Percentiles rank a stretch among this genome's conserved stretches.
These are phyloP conservation scores for Lordiphosa clarofinis DNA, from an alignment of 1,140 invertebrate genomes.

Conservation along the genomic window DNA sequence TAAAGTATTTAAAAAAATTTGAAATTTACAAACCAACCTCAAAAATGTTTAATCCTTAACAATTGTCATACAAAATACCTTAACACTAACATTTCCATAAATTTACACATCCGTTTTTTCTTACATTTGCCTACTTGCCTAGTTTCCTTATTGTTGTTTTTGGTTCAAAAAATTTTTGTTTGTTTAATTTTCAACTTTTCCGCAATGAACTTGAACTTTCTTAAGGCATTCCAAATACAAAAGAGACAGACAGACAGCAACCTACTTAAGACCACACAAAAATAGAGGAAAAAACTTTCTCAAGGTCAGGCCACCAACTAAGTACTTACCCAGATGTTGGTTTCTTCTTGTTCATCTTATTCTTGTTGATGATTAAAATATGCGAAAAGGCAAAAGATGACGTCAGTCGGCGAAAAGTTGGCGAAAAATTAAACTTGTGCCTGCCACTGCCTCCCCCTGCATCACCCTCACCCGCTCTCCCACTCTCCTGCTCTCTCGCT, in stretches of 20 bases:
- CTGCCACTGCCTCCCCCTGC: too few species aligned
- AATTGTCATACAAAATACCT: too few species aligned
- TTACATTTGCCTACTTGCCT: too few species aligned
- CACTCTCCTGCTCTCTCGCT: neutral
- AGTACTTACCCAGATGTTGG: too few species aligned
- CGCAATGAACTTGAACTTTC: constrained; percentile 38
- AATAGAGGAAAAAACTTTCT: constrained; percentile 38
- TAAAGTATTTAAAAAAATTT: too few species aligned
- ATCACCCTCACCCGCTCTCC: too few species aligned
- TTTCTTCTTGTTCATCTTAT: constrained; percentile 9
- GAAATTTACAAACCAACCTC: too few species aligned
- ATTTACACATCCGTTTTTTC: too few species aligned
- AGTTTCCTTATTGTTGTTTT: too few species aligned
- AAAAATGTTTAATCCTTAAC: too few species aligned
- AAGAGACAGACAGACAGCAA: constrained; percentile 1
- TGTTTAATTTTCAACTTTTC: neutral
- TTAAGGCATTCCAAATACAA: neutral
- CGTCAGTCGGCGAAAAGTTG: constrained; percentile 16
- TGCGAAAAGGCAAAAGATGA: constrained; percentile 21
- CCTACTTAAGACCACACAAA: constrained; percentile 29
- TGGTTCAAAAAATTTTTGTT: too few species aligned
- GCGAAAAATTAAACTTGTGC: neutral
- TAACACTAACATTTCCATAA: too few species aligned
- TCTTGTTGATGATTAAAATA: constrained; percentile 29
- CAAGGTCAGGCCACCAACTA: constrained; percentile 33